Conservation (phyloP, 2,888 invertebrate genomes). For the Leptogaster cylindrica region DNA sequence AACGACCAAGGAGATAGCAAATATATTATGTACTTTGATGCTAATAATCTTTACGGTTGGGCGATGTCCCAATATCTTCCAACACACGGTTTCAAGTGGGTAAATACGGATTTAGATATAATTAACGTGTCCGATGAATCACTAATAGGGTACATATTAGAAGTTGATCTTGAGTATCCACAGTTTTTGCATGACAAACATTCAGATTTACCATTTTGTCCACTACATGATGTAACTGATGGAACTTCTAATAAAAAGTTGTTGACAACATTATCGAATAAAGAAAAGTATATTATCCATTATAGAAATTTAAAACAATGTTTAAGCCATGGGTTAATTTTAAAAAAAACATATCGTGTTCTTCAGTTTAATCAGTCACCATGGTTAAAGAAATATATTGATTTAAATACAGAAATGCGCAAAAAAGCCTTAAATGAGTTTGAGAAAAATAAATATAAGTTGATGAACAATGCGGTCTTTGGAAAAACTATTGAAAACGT, state of each 20-base stretch:
- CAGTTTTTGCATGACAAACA: conserved; percentile 51
- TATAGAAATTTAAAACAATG: conserved; percentile 53
- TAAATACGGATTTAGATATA: conserved; percentile 31
- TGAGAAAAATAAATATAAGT: conserved; percentile 1
- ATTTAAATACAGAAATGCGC: too few species aligned
- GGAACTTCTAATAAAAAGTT: conserved; percentile 48
- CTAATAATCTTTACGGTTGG: conserved; percentile 46
- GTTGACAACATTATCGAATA: conserved; percentile 49
- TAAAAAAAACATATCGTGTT: too few species aligned
- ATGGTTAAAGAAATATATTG: background rate
- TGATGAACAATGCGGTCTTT: background rate
- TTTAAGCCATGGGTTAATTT: background rate
- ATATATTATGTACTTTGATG: conserved; percentile 44
- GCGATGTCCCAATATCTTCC: conserved; percentile 48
- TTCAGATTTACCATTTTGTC: conserved; percentile 52
- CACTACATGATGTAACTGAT: conserved; percentile 47
- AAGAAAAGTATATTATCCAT: conserved; percentile 53
- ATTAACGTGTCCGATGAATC: too few species aligned
- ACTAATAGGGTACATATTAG: conserved; percentile 51
- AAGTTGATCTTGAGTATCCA: conserved; percentile 51
- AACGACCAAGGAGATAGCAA: too few species aligned
- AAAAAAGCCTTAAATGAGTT: too few species aligned
- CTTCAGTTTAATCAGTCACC: too few species aligned
- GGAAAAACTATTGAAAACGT: background rate
- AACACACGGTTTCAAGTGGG: conserved; percentile 48